These are phyloP conservation scores for Caranx ignobilis DNA, from an alignment of 2,113 vertebrate species.

Conservation along the genomic window DNA sequence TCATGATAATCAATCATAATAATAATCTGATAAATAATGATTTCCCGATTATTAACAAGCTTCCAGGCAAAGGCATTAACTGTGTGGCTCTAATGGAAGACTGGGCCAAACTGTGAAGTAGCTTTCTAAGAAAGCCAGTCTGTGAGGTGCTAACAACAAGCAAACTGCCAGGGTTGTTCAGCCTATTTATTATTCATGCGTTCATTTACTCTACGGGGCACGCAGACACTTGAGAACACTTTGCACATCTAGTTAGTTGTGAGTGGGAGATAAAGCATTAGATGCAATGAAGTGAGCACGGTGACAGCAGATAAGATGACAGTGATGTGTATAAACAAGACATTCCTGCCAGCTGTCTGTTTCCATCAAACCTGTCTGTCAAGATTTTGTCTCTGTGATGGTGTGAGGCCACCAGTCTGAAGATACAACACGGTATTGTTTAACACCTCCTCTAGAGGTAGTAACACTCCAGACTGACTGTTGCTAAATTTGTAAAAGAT, in stretches of 20 bases:
- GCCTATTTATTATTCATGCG: constrained; percentile 69
- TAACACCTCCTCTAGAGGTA: not conserved
- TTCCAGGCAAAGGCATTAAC: constrained; percentile 1
- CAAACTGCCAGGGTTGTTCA: constrained; percentile 46
- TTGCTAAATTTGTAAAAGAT: not conserved
- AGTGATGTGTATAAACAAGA: constrained; percentile 1
- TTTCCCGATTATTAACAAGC: not conserved
- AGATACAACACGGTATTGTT: not conserved
- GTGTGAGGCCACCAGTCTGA: not conserved
- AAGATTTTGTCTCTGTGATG: constrained; percentile 4
- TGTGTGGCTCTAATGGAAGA: not conserved
- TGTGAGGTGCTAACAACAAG: constrained; percentile 58
- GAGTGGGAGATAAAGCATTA: constrained; percentile 46
- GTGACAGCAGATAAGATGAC: constrained; percentile 11
- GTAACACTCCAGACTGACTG: not conserved
- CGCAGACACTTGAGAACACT: constrained; percentile 61
- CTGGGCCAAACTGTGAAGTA: constrained; percentile 6
- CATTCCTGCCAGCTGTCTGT: not conserved
- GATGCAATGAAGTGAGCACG: not conserved
- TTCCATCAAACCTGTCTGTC: constrained; percentile 55
- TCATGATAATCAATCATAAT: no score
- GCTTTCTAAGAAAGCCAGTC: constrained; percentile 54
- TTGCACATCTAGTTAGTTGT: constrained; percentile 60
- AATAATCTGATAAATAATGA: not conserved
- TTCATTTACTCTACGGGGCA: constrained; percentile 51